Evolutionary conservation across 2,797 vertebrate species (phyloP).

Genomic region (Peromyscus melanophrys): DNA sequence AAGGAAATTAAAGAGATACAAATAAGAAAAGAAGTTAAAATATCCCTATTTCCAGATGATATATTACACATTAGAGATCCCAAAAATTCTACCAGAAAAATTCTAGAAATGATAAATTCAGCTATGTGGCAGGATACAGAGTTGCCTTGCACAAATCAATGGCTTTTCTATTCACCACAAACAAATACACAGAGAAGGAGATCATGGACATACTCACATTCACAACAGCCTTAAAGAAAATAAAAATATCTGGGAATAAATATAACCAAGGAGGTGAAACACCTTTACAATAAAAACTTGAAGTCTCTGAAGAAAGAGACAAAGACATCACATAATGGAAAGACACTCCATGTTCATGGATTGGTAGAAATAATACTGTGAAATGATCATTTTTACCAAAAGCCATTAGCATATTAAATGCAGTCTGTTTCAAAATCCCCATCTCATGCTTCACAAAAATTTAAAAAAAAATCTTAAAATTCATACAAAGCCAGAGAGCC

Average conservation of each 20-base stretch:
- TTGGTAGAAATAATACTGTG: background rate
- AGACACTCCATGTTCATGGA: background rate
- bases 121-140: background rate
- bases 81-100: background rate
- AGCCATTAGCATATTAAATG: background rate
- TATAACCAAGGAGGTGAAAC: background rate
- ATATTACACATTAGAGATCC: background rate
- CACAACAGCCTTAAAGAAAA: background rate
- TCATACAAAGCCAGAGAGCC: background rate
- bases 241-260: background rate
- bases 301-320: background rate
- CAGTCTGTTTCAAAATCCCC: background rate
- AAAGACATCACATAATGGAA: background rate
- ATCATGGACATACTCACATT: background rate
- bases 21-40: background rate
- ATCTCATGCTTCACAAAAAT: background rate
- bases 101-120: background rate
- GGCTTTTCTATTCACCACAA: background rate
- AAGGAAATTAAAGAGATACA: background rate
- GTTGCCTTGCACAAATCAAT: background rate
- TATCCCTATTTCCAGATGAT: background rate
- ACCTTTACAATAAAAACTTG: background rate
- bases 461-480: background rate
- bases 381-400: background rate
- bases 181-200: background rate